Conservation (phyloP, 2,888 invertebrate species). For the Acrobasis suavella region DNA sequence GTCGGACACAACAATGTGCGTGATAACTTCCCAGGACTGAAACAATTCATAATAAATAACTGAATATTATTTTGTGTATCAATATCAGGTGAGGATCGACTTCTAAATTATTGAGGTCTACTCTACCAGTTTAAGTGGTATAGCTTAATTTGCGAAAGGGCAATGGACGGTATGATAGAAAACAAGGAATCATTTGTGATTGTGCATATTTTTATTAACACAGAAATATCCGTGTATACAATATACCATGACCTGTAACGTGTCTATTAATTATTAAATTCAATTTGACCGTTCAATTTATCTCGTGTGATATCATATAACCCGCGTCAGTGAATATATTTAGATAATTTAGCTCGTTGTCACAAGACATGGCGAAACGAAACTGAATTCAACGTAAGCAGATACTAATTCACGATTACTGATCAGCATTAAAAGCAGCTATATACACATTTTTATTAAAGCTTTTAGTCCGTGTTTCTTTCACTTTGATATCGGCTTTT, state of each 20-base stretch:
- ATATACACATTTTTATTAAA: not conserved
- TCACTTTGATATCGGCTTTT: slow-evolving; percentile 18
- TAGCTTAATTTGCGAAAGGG: not conserved
- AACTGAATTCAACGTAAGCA: not conserved
- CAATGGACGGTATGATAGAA: too few relatives aligned
- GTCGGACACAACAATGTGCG: slow-evolving; percentile 41
- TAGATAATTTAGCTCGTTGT: slow-evolving; percentile 3
- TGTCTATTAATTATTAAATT: slow-evolving; percentile 39
- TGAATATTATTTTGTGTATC: not conserved
- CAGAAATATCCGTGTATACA: not conserved
- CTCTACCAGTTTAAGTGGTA: not conserved
- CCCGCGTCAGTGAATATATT: not conserved
- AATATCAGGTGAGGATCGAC: too few relatives aligned
- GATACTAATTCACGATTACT: not conserved
- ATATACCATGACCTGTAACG: not conserved
- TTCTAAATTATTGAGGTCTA: too few relatives aligned
- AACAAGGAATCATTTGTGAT: too few relatives aligned
- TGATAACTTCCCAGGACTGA: slow-evolving; percentile 29
- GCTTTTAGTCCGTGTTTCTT: slow-evolving; percentile 11
- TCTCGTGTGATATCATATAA: slow-evolving; percentile 8
- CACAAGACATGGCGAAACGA: not conserved
- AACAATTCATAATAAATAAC: slow-evolving; percentile 27
- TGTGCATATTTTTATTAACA: not conserved
- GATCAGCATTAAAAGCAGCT: not conserved
- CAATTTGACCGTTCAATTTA: slow-evolving; percentile 32